These are phyloP conservation scores for Ostrea denselamellosa DNA, from an alignment of 1,140 invertebrate genomes.

Conservation along the genomic window DNA sequence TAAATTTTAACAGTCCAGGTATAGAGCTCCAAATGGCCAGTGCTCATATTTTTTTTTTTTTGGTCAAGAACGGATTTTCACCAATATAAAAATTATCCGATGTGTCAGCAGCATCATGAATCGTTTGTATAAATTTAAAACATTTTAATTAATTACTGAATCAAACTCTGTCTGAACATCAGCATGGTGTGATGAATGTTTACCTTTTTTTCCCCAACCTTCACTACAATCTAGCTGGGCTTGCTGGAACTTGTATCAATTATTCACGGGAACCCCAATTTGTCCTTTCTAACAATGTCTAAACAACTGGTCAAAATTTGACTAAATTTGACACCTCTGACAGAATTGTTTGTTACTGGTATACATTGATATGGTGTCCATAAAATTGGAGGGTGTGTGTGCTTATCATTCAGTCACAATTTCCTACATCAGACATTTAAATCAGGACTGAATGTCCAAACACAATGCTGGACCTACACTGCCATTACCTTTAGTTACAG, in stretches of 20 bases:
- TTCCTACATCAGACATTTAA: constrained; percentile 1
- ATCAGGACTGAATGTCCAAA: not conserved
- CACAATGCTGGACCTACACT: not conserved
- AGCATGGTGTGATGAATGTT: no score
- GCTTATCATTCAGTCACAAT: not conserved
- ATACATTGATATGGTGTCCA: not conserved
- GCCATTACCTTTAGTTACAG: not conserved
- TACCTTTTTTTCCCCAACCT: no score
- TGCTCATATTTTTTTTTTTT: no score
- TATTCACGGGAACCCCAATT: not conserved
- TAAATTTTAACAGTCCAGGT: no score
- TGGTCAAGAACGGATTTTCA: no score
- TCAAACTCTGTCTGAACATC: no score
- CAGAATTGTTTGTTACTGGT: constrained; percentile 17
- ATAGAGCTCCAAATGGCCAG: no score
- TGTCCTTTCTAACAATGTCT: not conserved
- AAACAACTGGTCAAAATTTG: not conserved
- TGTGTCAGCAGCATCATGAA: no score
- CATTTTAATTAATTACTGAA: no score
- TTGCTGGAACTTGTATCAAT: not conserved
- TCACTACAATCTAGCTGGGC: not conserved
- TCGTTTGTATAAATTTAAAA: no score
- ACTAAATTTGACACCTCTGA: not conserved
- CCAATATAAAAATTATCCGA: no score
- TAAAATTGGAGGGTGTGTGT: not conserved